Conservation (phyloP, 2,113 vertebrate species). For the Sterrhoptilus dennistouni region DNA sequence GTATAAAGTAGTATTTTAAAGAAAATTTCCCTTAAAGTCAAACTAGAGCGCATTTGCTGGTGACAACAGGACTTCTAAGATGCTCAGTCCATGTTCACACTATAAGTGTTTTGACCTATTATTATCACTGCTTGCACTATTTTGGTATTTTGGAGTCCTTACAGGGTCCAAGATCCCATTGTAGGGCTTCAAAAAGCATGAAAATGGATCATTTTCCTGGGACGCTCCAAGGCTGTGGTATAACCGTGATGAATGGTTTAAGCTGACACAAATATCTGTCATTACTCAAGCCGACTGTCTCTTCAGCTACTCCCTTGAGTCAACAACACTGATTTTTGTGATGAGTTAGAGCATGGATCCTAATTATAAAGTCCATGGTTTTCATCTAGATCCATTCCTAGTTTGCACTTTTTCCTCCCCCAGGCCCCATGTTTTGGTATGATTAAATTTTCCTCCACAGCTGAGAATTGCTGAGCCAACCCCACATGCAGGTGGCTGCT, state of each 20-base stretch:
- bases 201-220: neutral
- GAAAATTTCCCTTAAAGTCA: neutral
- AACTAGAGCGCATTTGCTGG: neutral
- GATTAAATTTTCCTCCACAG: neutral
- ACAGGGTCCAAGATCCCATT: neutral
- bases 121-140: neutral
- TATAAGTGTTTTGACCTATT: neutral
- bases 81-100: neutral
- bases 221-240: neutral
- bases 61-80: neutral
- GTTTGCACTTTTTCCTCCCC: neutral
- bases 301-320: neutral
- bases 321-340: neutral
- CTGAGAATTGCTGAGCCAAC: neutral
- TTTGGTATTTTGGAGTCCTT: neutral
- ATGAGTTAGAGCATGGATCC: neutral
- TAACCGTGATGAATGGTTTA: neutral
- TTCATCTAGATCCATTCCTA: neutral
- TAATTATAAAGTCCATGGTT: neutral
- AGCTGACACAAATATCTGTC: neutral
- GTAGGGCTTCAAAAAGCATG: neutral
- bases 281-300: neutral
- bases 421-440: neutral
- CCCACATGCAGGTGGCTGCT: neutral
- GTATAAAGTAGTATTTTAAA: accelerated